Conservation (phyloP, 2,888 invertebrate genomes). For the Leptinotarsa peninsularis region DNA sequence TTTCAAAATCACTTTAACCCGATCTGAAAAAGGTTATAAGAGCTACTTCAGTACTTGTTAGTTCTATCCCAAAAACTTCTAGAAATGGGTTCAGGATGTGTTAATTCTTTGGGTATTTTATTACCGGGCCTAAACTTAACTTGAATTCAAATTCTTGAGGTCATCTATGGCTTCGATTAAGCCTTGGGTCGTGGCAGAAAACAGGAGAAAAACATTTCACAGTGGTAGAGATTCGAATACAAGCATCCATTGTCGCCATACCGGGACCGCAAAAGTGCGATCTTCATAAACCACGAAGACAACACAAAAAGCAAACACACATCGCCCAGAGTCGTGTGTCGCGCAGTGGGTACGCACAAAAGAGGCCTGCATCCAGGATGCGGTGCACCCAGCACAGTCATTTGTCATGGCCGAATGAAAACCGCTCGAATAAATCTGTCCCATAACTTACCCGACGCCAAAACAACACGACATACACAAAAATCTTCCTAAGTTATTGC, state of each 20-base stretch:
- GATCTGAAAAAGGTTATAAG: no score
- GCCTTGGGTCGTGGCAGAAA: no score
- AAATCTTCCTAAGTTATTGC: conserved; percentile 64
- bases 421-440: conserved; percentile 63
- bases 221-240: neutral
- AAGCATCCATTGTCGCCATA: conserved; percentile 6
- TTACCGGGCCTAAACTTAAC: no score
- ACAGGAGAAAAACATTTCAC: no score
- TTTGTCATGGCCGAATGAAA: conserved; percentile 61
- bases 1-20: no score
- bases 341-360: conserved; percentile 57
- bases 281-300: conserved; percentile 37
- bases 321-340: conserved; percentile 46
- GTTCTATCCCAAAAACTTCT: no score
- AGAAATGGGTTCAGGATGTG: no score
- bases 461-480: conserved; percentile 64
- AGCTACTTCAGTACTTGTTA: no score
- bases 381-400: conserved; percentile 53
- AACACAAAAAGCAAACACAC: conserved; percentile 39
- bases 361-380: conserved; percentile 44
- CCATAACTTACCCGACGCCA: conserved; percentile 64
- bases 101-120: no score
- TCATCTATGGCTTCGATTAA: no score
- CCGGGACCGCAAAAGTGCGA: conserved; percentile 27
- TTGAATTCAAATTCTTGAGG: no score